A percentile compares a stretch with the other conserved stretches of the same genome.
These are phyloP conservation scores for Orbicella faveolata DNA, from an alignment of 64 coral and sea anemone genomes.

Conservation along the genomic window DNA sequence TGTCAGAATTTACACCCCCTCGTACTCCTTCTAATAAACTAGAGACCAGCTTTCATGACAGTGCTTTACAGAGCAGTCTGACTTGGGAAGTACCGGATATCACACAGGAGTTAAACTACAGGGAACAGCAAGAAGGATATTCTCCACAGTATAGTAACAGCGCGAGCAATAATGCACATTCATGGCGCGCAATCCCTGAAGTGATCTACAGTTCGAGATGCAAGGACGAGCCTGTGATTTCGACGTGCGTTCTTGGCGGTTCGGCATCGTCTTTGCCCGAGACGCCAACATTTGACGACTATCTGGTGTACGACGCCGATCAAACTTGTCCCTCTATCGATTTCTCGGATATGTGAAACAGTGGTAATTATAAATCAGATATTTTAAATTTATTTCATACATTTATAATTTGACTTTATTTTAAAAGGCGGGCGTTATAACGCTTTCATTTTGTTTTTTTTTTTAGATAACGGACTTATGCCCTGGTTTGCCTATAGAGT, in stretches of 20 bases:
- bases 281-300: slow-evolving; percentile 92
- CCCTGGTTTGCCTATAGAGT: not conserved
- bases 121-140: not conserved
- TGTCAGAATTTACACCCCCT: slow-evolving; percentile 49
- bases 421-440: not conserved
- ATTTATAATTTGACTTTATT: not conserved
- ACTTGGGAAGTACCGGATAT: slow-evolving; percentile 93
- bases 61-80: slow-evolving; percentile 63
- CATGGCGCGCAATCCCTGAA: slow-evolving; percentile 72
- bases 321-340: slow-evolving; percentile 97
- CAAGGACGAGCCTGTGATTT: slow-evolving; percentile 54
- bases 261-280: slow-evolving; percentile 63
- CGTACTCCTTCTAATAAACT: slow-evolving; percentile 64
- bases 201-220: slow-evolving; percentile 39
- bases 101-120: slow-evolving; percentile 60
- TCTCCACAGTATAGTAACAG: slow-evolving; percentile 4
- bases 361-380: slow-evolving; percentile 26
- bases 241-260: slow-evolving; percentile 35
- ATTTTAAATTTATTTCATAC: not conserved
- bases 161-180: slow-evolving; percentile 25
- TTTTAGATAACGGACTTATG: not conserved
- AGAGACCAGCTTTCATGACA: slow-evolving; percentile 44
- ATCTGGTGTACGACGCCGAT: slow-evolving; percentile 86
- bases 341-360: slow-evolving; percentile 86
- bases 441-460: not conserved